Conservation (phyloP, 1,140 invertebrate species). For the Bombus fervidus region DNA sequence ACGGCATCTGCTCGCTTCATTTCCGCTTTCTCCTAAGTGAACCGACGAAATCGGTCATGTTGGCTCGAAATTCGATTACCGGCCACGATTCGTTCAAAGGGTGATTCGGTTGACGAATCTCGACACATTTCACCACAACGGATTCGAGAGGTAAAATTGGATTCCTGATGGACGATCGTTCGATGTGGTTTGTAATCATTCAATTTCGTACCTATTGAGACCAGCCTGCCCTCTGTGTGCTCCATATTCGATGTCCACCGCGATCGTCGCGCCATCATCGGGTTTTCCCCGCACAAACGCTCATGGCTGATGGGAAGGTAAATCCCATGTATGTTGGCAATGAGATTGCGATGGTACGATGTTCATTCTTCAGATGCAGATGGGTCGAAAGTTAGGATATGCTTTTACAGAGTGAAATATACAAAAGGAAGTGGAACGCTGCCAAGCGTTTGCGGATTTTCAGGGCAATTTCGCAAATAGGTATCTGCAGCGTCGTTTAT, state of each 20-base stretch:
- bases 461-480: background rate
- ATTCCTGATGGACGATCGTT: background rate
- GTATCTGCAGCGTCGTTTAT: background rate
- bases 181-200: background rate
- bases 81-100: background rate
- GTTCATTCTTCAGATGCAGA: background rate
- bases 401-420: background rate
- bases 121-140: background rate
- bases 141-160: constrained; percentile 13
- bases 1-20: background rate
- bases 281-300: background rate
- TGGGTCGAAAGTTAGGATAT: background rate
- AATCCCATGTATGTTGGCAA: background rate
- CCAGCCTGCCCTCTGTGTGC: background rate
- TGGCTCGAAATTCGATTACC: background rate
- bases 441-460: background rate
- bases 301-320: background rate
- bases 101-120: background rate
- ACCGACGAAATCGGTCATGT: background rate
- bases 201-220: constrained; percentile 1
- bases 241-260: background rate
- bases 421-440: background rate
- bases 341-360: background rate
- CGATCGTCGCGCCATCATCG: background rate
- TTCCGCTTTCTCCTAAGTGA: background rate